A percentile compares a stretch with the other conserved stretches of the same genome.
Evolutionary conservation across 2,888 invertebrate genomes (phyloP).

Genomic region (Standfussiana lucernea): DNA sequence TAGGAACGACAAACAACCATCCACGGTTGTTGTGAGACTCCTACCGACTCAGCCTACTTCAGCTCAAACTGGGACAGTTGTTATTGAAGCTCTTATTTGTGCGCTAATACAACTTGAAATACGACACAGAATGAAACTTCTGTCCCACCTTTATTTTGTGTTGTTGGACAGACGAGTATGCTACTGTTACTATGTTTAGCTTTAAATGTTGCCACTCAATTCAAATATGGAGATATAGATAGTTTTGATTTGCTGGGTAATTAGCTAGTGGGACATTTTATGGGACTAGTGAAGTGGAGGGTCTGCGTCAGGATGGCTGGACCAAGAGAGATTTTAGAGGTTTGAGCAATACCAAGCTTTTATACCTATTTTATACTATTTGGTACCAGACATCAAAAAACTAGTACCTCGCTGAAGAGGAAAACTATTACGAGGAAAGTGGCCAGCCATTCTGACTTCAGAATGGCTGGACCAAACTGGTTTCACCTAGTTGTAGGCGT

Average conservation of each 20-base stretch:
- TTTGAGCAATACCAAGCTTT: too few relatives aligned
- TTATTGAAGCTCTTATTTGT: not conserved
- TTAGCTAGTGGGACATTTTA: constrained; percentile 14
- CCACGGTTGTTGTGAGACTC: not conserved
- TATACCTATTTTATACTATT: too few relatives aligned
- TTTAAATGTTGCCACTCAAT: constrained; percentile 52
- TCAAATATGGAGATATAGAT: constrained; percentile 48
- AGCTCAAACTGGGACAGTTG: not conserved
- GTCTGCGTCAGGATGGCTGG: too few relatives aligned
- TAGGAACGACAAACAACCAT: not conserved
- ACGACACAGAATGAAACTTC: constrained; percentile 19
- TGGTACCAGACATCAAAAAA: too few relatives aligned
- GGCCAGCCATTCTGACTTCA: too few relatives aligned
- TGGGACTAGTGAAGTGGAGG: not conserved
- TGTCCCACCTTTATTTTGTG: not conserved
- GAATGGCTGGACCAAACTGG: too few relatives aligned
- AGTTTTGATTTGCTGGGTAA: constrained; percentile 53
- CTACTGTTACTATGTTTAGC: constrained; percentile 42
- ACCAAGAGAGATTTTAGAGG: too few relatives aligned
- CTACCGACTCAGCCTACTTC: not conserved
- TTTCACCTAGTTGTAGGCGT: too few relatives aligned
- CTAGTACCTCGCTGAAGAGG: too few relatives aligned
- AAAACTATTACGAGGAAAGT: too few relatives aligned
- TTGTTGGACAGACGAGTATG: constrained; percentile 19
- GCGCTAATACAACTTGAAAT: not conserved